phyloP scores from a whole-genome alignment of 64 coral and sea anemone genomes.

The Dendronephthya gigantea region DNA sequence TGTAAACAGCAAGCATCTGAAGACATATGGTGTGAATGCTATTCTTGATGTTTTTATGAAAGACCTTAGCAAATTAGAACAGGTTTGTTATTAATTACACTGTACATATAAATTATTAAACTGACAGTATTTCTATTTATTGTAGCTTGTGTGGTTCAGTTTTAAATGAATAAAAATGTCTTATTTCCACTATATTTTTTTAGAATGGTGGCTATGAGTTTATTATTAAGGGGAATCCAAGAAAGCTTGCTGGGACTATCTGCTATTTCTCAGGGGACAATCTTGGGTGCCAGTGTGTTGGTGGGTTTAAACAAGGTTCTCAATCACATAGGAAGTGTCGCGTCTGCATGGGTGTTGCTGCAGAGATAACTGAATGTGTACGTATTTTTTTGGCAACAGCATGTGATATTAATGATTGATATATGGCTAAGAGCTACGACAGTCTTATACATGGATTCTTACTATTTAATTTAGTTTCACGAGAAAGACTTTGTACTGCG shows the following conservation, averaged over 20 bases:
- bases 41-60: conserved; percentile 18
- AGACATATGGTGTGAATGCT: neutral
- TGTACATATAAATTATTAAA: too few species aligned
- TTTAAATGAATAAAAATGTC: too few species aligned
- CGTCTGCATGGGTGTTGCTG: neutral
- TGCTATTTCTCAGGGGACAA: neutral
- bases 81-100: too few species aligned
- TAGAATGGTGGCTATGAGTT: neutral
- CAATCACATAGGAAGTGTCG: neutral
- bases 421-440: neutral
- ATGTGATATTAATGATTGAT: neutral
- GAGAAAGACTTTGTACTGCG: conserved; percentile 12
- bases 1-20: neutral
- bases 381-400: neutral
- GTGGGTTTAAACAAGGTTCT: neutral
- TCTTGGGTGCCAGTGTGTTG: neutral
- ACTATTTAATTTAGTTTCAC: neutral
- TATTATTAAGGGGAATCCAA: neutral
- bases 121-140: too few species aligned
- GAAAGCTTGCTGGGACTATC: neutral
- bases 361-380: neutral
- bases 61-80: conserved; percentile 29
- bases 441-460: neutral
- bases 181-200: neutral
- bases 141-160: too few species aligned